A percentile compares a stretch with the other conserved stretches of the same genome.
Conservation (phyloP, 2,888 invertebrate species). For the Brachyptera risi region DNA sequence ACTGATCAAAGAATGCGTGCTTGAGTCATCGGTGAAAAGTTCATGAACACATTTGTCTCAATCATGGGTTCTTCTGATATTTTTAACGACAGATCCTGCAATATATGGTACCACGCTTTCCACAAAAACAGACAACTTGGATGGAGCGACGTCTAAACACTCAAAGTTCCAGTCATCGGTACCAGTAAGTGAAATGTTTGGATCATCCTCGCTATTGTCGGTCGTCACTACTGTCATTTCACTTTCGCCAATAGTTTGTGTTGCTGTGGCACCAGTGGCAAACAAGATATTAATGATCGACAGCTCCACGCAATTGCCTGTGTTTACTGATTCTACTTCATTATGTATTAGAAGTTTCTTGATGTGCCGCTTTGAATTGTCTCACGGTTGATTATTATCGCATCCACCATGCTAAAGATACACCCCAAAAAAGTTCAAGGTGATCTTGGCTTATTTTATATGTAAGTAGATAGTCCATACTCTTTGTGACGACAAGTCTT, state of each 20-base stretch:
- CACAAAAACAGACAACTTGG: neutral
- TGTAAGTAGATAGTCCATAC: constrained; percentile 20
- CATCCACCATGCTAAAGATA: too few relatives aligned
- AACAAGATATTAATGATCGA: neutral
- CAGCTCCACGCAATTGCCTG: constrained; percentile 14
- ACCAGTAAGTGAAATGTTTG: neutral
- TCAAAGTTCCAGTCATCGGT: neutral
- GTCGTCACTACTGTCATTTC: neutral
- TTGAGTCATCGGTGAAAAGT: too few relatives aligned
- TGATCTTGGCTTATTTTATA: constrained; percentile 33
- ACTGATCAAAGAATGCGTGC: neutral
- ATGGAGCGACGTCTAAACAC: neutral
- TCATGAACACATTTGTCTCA: neutral
- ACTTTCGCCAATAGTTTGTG: too few relatives aligned
- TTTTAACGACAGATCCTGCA: neutral
- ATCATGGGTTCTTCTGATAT: neutral
- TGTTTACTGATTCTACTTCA: neutral
- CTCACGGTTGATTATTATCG: too few relatives aligned
- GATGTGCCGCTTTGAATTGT: constrained; percentile 9
- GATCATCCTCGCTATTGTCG: neutral
- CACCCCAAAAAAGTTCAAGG: constrained; percentile 29
- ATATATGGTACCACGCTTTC: neutral
- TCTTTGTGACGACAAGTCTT: neutral
- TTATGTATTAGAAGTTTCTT: constrained; percentile 14
- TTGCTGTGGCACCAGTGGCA: neutral